Evolutionary conservation across 2,113 vertebrate species (phyloP).

Genomic region (Pelecanoides urinatrix): DNA sequence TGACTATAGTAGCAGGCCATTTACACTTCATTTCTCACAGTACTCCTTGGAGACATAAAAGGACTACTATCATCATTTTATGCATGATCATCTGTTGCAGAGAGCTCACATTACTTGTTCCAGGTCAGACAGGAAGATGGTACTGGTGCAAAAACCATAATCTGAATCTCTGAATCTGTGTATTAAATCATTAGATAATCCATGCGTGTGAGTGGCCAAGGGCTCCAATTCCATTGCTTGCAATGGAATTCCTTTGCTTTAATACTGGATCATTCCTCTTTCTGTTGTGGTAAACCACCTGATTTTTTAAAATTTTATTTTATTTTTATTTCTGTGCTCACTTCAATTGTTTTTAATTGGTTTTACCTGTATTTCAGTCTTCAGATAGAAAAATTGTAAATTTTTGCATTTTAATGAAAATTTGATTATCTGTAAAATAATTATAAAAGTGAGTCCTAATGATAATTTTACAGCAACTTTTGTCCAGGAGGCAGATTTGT

Average conservation of each 20-base stretch:
- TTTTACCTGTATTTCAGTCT: background rate
- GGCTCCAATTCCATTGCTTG: background rate
- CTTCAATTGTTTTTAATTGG: background rate
- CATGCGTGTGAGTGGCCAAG: background rate
- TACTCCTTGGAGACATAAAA: background rate
- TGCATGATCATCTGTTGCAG: background rate
- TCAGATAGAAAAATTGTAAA: background rate
- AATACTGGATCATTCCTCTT: background rate
- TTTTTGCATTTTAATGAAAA: background rate
- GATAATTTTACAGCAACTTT: background rate
- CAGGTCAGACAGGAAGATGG: background rate
- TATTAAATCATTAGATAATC: background rate
- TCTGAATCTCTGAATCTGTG: background rate
- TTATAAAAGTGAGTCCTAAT: background rate
- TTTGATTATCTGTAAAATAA: background rate
- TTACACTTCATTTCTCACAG: background rate
- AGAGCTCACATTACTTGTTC: background rate
- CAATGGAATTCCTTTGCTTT: background rate
- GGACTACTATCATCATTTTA: background rate
- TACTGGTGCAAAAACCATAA: background rate
- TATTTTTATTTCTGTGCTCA: background rate
- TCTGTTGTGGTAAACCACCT: background rate
- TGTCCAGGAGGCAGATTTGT: background rate
- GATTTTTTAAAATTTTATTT: background rate
- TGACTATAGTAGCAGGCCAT: background rate